Evolutionary conservation across 1,140 invertebrate species (phyloP), one percentile per base, ranked within the genome.

Genomic region (Lepidurus couesii): DNA sequence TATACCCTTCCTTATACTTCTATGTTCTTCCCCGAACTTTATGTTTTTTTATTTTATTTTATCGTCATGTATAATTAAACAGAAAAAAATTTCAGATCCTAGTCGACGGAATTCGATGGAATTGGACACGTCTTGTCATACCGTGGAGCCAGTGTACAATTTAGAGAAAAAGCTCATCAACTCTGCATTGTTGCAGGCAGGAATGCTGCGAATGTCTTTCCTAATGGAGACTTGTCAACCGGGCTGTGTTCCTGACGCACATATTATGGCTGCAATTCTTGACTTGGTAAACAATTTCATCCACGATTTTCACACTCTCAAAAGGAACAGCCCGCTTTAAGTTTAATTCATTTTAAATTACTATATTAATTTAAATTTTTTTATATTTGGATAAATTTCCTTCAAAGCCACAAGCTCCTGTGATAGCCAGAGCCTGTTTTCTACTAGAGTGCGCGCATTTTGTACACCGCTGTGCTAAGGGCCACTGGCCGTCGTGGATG

Each of bases 401-500:
- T 21, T 24, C 7, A 45, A n/a, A 80, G 79, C 79, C 79, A 1
- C 89, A 97, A 86, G 95, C 97, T 34, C 95, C 97, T 5, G 91
- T 99, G 1, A 91, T 98, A 0, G 89, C 95, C 0, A 86, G 96
- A 83, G 97, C 98, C 16, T 90, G 93, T 1, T 89, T 99, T 45
- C 84, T 98, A 43, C 85, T 99, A 45, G 98, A 99, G 86, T 98
- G 97, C 85, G 92, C 95, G 6, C 92, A 98, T 85, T 94, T 98
- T 83, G 96, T 99, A 0, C 96, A 99, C 84, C 91, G 93, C 78
- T 99, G 98, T 84, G 99, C 99, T 84, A 94, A 95, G 86, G 96
- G 97, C 1, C 94, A 97, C 81, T 99, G 98, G 97, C 97, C 98
- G 13, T 87, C 90, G 4, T 98, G 96, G 95, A 96, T 98, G 91